A percentile compares a stretch with the other conserved stretches of the same genome.
Conservation (phyloP, 2,797 vertebrate genomes). For the Macrochelys suwanniensis region DNA sequence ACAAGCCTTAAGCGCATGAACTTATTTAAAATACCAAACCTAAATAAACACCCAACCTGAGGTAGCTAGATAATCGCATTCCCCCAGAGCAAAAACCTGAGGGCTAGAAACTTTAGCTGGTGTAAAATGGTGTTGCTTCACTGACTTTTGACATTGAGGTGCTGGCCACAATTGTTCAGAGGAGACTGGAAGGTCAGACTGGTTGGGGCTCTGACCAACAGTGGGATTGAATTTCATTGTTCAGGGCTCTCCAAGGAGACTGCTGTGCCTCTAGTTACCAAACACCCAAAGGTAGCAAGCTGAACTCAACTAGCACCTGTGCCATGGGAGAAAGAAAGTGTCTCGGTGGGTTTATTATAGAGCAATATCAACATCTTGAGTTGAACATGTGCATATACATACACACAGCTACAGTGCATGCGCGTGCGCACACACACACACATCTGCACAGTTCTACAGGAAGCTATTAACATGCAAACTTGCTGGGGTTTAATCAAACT, state of each 20-base stretch:
- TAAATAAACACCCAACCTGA: fast-evolving
- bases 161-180: fast-evolving
- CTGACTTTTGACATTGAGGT: background rate
- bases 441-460: no score
- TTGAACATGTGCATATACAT: fast-evolving
- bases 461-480: no score
- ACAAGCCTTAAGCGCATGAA: background rate
- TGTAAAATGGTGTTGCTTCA: background rate
- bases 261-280: constrained; percentile 38
- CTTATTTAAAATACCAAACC: background rate
- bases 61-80: fast-evolving
- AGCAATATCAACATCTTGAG: background rate
- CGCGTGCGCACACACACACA: fast-evolving
- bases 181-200: background rate
- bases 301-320: background rate
- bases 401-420: no score
- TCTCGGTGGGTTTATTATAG: no score
- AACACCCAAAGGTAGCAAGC: background rate
- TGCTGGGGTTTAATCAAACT: fast-evolving
- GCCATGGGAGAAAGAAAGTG: background rate
- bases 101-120: background rate
- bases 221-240: fast-evolving
- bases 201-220: background rate
- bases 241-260: background rate
- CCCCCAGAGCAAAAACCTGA: background rate